Percentiles rank a stretch among this genome's conserved stretches.
Evolutionary conservation across 1,140 invertebrate species (phyloP).

Genomic region (Aculops lycopersici): DNA sequence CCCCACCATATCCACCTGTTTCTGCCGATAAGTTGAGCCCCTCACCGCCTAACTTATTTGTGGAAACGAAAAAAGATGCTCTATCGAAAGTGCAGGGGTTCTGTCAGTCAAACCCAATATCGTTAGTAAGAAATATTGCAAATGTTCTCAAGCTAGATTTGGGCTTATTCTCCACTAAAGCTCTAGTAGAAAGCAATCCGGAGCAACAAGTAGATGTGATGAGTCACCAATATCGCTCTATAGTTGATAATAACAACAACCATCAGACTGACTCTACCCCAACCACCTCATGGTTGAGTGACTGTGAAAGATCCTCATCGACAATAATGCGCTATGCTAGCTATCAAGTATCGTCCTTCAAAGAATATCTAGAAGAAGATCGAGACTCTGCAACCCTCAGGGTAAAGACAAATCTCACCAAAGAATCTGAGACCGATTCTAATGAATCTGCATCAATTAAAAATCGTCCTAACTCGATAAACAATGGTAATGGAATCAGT

Average conservation of each 20-base stretch:
- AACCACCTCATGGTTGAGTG: background rate
- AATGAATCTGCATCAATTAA: slow-evolving; percentile 2
- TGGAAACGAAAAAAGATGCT: background rate
- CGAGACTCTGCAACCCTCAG: background rate
- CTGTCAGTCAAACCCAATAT: background rate
- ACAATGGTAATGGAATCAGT: too few species aligned
- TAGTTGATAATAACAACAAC: background rate
- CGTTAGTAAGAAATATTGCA: background rate
- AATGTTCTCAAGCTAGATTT: background rate
- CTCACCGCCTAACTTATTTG: background rate
- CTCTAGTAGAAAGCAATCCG: background rate
- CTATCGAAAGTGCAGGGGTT: background rate
- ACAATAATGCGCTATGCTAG: slow-evolving; percentile 3
- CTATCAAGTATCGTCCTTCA: slow-evolving; percentile 4
- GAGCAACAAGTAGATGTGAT: background rate
- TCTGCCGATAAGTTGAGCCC: background rate
- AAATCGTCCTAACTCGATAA: too few species aligned
- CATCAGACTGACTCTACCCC: background rate
- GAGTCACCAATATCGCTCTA: background rate
- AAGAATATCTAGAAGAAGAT: slow-evolving; percentile 12
- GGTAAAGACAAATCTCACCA: background rate
- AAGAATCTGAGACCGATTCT: slow-evolving; percentile 5
- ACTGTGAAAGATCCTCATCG: background rate
- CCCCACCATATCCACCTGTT: background rate
- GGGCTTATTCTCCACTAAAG: background rate